A percentile compares a stretch with the other conserved stretches of the same genome.
phyloP scores from a whole-genome alignment of 1,140 invertebrate genomes.

The Gonatopus flavifemur region DNA sequence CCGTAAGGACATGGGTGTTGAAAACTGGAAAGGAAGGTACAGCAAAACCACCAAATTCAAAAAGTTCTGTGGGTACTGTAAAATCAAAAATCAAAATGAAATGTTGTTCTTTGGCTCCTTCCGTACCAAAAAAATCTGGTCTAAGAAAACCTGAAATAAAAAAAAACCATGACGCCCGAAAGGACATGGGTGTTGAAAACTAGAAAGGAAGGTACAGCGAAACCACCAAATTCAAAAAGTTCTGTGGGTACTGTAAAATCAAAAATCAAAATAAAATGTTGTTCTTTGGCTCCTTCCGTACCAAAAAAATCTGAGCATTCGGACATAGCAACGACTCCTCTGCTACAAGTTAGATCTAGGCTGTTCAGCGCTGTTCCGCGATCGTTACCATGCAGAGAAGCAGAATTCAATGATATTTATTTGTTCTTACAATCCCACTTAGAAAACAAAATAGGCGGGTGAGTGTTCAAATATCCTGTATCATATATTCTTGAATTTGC shows the following conservation, averaged over 20 bases:
- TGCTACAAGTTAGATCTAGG: slow-evolving; percentile 45
- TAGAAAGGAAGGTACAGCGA: too few species aligned
- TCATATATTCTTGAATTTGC: slow-evolving; percentile 1
- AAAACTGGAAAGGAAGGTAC: too few species aligned
- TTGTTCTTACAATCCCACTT: slow-evolving; percentile 78
- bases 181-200: too few species aligned
- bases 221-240: too few species aligned
- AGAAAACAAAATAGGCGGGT: slow-evolving; percentile 74
- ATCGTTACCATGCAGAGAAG: slow-evolving; percentile 51
- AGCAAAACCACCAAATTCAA: too few species aligned
- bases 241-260: slow-evolving; percentile 17
- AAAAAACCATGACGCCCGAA: too few species aligned
- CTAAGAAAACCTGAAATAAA: too few species aligned
- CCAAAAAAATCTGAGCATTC: slow-evolving; percentile 29
- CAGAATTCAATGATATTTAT: slow-evolving; percentile 58
- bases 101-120: too few species aligned
- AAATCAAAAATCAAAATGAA: too few species aligned
- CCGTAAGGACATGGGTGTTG: too few species aligned
- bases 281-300: slow-evolving; percentile 41
- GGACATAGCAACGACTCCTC: slow-evolving; percentile 43
- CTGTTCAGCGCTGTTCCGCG: slow-evolving; percentile 49
- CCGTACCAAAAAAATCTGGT: too few species aligned
- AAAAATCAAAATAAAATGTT: slow-evolving; percentile 14
- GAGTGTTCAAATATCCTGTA: slow-evolving; percentile 29
- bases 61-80: neutral